Evolutionary conservation across 1,140 invertebrate genomes (phyloP).

Genomic region (Diorhabda sublineata): DNA sequence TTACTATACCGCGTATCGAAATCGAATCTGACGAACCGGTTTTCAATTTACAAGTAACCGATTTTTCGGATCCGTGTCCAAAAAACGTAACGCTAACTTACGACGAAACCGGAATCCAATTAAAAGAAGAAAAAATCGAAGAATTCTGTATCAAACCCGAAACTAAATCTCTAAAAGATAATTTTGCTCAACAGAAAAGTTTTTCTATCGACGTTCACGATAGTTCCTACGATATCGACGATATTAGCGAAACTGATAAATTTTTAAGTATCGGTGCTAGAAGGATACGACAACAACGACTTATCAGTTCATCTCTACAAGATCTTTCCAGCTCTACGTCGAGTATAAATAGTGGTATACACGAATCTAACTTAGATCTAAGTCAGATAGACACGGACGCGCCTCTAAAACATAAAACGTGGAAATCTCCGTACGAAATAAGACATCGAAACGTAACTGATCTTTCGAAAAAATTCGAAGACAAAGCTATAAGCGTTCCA

Average conservation of each 20-base stretch:
- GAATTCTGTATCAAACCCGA: slow-evolving; percentile 25
- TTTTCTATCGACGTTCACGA: slow-evolving; percentile 40
- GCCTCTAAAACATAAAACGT: slow-evolving; percentile 46
- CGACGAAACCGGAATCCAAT: slow-evolving; percentile 36
- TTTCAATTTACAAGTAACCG: slow-evolving; percentile 43
- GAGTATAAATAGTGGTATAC: slow-evolving; percentile 43
- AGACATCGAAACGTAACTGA: slow-evolving; percentile 52
- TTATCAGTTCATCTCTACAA: slow-evolving; percentile 39
- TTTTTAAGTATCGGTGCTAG: slow-evolving; percentile 35
- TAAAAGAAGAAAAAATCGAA: slow-evolving; percentile 31
- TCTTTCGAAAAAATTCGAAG: slow-evolving; percentile 56
- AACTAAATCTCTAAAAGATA: slow-evolving; percentile 29
- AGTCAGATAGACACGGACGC: slow-evolving; percentile 44
- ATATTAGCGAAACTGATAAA: slow-evolving; percentile 35
- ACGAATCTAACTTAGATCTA: slow-evolving; percentile 44
- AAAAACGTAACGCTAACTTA: slow-evolving; percentile 39
- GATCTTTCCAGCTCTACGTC: slow-evolving; percentile 46
- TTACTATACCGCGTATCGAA: slow-evolving; percentile 42
- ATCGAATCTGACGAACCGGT: slow-evolving; percentile 39
- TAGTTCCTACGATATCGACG: slow-evolving; percentile 30
- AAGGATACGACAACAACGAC: slow-evolving; percentile 29
- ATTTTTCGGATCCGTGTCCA: slow-evolving; percentile 42
- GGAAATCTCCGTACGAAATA: slow-evolving; percentile 55
- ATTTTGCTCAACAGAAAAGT: slow-evolving; percentile 40
- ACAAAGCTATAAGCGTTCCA: slow-evolving; percentile 38